Base-by-base conservation (phyloP, 2,113 vertebrate species). In the Seriola rivoliana region DNA sequence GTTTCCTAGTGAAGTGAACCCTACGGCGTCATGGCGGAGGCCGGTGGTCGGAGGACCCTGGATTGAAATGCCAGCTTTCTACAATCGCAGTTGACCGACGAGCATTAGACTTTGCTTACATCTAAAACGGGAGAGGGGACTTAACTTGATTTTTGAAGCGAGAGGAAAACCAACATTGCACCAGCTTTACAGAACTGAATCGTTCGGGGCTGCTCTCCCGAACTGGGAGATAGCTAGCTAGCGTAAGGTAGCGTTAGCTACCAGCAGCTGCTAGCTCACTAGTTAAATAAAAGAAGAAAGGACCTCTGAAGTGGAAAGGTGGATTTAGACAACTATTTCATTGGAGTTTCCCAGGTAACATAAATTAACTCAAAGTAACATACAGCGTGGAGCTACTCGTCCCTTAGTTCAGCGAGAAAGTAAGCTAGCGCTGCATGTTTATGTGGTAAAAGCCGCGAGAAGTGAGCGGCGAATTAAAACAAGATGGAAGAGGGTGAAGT, bases 21-120 rank as follows among this genome's bases (percentile, higher is more conserved):
- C 84, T 93, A 94, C 93, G 91, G 92, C 94, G 94, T 96, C 93
- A 96, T 96, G 95, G 94, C 94, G 91, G 94, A 94, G 95, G 91
- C 95, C 95, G 95, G 94, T 87, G 93, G 92, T 89, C 87, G 91
- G 89, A 94, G 90, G 90, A 93, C 81, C 78, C 85, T 89, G 89
- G 88, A 89, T 78, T 95, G 92, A 95, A 90, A 94, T 93, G 93
- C 85, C 88, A 85, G 79, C 85, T 85, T 78, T 91, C 82, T 84
- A 64, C 76, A 48, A 65, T 78, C 84, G 74, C 52, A 60, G 71
- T 69, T 86, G 63, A 92, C 80, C 86, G 68, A 74, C 76, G 57
- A 80, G 63, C 55, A 59, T 40, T 81, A 76, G 67, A 83, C 58
- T 52, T 85, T 64, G 42, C 57, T 60, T 63, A 78, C 75, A 71